A percentile compares a stretch with the other conserved stretches of the same genome.
Evolutionary conservation across 2,888 invertebrate species (phyloP).

Genomic region (Amiota communis): DNA sequence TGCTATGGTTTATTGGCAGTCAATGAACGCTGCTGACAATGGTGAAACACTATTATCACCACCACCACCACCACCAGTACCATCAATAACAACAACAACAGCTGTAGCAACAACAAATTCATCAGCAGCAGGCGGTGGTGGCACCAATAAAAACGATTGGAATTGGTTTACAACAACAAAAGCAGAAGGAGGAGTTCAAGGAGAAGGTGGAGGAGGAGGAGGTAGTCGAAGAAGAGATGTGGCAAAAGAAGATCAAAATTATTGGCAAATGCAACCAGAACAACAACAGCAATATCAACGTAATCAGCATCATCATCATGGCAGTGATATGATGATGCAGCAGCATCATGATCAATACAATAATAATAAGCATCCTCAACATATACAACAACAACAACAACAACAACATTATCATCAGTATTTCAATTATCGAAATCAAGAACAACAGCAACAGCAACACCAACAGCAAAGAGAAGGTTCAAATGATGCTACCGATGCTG

Average conservation of each 20-base stretch:
- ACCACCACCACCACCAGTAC: too few relatives aligned
- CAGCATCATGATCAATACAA: slow-evolving; percentile 16
- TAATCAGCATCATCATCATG: background rate
- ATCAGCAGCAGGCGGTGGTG: background rate
- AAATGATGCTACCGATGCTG: too few relatives aligned
- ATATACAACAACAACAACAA: background rate
- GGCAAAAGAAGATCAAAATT: background rate
- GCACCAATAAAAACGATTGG: background rate
- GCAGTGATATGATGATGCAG: background rate
- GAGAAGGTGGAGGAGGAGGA: too few relatives aligned
- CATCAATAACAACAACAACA: slow-evolving; percentile 4
- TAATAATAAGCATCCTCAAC: slow-evolving; percentile 11
- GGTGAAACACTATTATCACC: slow-evolving; percentile 1
- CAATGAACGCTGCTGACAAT: slow-evolving; percentile 45
- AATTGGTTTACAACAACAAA: slow-evolving; percentile 10
- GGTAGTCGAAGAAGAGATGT: slow-evolving; percentile 55
- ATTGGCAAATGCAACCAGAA: slow-evolving; percentile 7
- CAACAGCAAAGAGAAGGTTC: too few relatives aligned
- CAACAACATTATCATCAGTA: background rate
- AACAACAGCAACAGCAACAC: too few relatives aligned
- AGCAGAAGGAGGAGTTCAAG: background rate
- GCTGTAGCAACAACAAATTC: background rate
- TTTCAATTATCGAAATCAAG: too few relatives aligned
- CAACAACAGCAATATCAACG: slow-evolving; percentile 19
- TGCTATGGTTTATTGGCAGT: slow-evolving; percentile 58